Evolutionary conservation across 1,140 invertebrate species (phyloP), one percentile per base, ranked within the genome.

Genomic region (Pinna nobilis): DNA sequence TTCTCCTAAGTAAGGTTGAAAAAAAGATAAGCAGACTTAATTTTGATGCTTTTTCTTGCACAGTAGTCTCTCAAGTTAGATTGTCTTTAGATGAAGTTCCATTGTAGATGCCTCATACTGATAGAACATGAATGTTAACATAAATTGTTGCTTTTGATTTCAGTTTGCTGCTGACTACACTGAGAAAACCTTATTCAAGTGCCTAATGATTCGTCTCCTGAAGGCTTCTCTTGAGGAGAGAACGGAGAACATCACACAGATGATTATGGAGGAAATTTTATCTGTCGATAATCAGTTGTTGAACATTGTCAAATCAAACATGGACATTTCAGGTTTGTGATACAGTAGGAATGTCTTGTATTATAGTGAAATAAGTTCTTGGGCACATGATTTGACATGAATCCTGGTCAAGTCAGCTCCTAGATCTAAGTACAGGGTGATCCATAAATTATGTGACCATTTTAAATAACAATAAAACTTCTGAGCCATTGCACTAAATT

Each of bases 161-260:
- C 82, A 93, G 93, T 96, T 97, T 92, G 95, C 96, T 61, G 96
- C 95, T 15, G 94, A 97, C 83, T 97, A 95, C 91, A 95, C 94
- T 23, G 93, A 89, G 68, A 86, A 89, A 66, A 85, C 86, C 7
- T 55, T 89, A 33, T 84, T 88, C 74, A 85, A 86, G 66, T 81
- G 74, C 13, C 90, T 97, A 9, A 80, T 84, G 80, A 70, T 82
- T n/a, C 72, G 81, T 60, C 65, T 89, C n/a, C 69, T 87, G 55
- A 83, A 82, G 50, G 39, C 78, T 28, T 57, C 94, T 81, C 87
- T 95, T 51, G 93, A 94, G 79, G 91, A 82, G 3, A 74, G 92
- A 76, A 91, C 92, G 44, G 92, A 92, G 83, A 94, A 96, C 88
- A 95, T 93, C 88, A 93, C 92, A 0, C 93, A 93, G 88, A 86